Evolutionary conservation across 2,888 invertebrate species (phyloP).

Genomic region (Aphidoletes aphidimyza): DNA sequence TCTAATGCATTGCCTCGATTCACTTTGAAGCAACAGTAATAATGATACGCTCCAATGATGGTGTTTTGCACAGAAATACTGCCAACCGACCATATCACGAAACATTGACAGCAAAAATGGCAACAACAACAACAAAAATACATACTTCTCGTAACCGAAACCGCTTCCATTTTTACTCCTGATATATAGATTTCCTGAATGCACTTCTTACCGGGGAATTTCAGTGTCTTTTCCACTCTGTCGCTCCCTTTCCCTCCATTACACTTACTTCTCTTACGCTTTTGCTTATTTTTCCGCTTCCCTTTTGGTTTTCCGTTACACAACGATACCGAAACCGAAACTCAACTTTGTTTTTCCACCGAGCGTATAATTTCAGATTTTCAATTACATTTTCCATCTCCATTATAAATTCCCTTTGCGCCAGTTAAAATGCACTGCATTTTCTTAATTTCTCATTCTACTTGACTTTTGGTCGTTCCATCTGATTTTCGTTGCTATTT

Average conservation of each 20-base stretch:
- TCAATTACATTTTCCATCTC: slow-evolving; percentile 18
- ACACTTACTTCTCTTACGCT: too few species aligned
- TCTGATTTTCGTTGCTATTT: too few species aligned
- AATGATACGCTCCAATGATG: background rate
- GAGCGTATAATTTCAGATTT: slow-evolving; percentile 41
- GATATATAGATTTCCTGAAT: slow-evolving; percentile 37
- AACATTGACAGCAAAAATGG: background rate
- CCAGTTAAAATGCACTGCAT: slow-evolving; percentile 3
- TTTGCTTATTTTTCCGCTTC: slow-evolving; percentile 18
- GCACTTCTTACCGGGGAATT: background rate
- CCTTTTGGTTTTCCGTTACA: slow-evolving; percentile 32
- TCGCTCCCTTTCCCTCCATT: too few species aligned
- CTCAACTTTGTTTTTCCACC: slow-evolving; percentile 8
- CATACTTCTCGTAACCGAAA: background rate
- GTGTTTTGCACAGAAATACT: background rate
- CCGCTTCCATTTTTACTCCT: background rate
- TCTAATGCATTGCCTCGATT: too few species aligned
- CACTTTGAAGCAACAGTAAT: background rate
- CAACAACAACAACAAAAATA: background rate
- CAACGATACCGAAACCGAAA: too few species aligned
- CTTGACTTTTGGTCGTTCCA: background rate
- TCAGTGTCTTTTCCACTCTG: too few species aligned
- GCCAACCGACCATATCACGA: too few species aligned
- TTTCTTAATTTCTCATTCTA: slow-evolving; percentile 49
- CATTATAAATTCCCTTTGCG: background rate